A percentile compares a stretch with the other conserved stretches of the same genome.
Conservation (phyloP, 64 coral and sea anemone species). For the Catalaphyllia jardinei region DNA sequence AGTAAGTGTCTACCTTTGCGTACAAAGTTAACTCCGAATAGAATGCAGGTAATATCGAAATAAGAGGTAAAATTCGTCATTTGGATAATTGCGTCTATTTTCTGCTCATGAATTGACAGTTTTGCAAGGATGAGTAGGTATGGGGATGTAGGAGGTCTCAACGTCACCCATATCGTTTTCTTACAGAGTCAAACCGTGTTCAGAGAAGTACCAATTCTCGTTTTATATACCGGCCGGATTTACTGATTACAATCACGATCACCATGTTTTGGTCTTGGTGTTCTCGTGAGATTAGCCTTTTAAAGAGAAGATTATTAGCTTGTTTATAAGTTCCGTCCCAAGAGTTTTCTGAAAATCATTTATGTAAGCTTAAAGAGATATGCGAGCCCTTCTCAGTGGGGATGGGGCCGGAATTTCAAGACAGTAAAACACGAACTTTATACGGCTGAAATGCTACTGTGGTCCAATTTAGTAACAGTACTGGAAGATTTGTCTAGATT, state of each 20-base stretch:
- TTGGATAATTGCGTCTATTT: no score
- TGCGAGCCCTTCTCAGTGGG: neutral
- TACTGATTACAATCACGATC: neutral
- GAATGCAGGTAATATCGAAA: no score
- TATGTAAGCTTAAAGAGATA: no score
- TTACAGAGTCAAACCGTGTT: neutral
- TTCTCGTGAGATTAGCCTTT: neutral
- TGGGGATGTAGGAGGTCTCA: neutral
- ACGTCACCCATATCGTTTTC: neutral
- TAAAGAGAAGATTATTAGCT: neutral
- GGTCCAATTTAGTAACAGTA: neutral
- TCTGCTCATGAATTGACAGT: no score
- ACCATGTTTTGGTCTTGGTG: neutral
- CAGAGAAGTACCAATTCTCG: neutral
- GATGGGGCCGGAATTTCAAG: neutral
- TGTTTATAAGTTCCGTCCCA: neutral
- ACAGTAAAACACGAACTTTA: neutral
- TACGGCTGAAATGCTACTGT: neutral
- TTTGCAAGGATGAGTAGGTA: neutral
- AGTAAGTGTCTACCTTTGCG: no score
- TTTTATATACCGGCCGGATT: neutral
- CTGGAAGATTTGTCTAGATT: neutral
- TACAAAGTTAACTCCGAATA: no score
- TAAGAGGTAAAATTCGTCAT: no score
- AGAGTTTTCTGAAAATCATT: neutral